Evolutionary conservation across 2,113 vertebrate genomes (phyloP).

Genomic region (Sturnus vulgaris): DNA sequence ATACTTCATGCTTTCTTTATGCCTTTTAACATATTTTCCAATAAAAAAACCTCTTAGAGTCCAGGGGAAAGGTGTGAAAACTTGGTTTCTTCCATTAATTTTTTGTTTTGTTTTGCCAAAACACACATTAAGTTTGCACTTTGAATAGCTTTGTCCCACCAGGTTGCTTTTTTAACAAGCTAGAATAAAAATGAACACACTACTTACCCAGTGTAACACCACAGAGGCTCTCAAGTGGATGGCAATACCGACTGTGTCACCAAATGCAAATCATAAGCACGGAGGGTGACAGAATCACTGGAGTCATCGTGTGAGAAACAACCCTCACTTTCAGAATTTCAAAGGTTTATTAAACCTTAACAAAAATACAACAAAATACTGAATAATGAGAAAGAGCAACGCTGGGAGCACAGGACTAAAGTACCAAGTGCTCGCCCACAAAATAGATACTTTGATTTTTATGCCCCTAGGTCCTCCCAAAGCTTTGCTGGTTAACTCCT

Average conservation of each 20-base stretch:
- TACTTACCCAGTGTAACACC: neutral
- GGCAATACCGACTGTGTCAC: neutral
- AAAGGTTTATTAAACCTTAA: no score
- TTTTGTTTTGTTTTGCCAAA: neutral
- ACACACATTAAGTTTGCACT: neutral
- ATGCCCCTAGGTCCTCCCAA: no score
- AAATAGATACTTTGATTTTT: no score
- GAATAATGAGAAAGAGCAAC: no score
- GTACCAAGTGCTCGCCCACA: no score
- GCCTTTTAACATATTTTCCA: neutral
- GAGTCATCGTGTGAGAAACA: neutral
- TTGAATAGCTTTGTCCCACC: neutral
- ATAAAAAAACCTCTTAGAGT: neutral
- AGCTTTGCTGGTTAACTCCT: no score
- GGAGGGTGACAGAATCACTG: neutral
- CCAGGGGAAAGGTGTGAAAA: neutral
- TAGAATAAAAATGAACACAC: neutral
- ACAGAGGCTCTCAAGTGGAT: neutral
- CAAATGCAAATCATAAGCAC: neutral
- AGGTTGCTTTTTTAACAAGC: neutral
- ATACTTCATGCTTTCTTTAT: neutral
- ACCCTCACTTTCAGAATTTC: no score
- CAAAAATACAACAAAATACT: no score
- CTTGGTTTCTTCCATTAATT: neutral
- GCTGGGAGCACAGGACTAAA: no score